Evolutionary conservation across 2,888 invertebrate species (phyloP), one percentile per base, ranked within the genome.

Genomic region (Acrocyrtus sp.): DNA sequence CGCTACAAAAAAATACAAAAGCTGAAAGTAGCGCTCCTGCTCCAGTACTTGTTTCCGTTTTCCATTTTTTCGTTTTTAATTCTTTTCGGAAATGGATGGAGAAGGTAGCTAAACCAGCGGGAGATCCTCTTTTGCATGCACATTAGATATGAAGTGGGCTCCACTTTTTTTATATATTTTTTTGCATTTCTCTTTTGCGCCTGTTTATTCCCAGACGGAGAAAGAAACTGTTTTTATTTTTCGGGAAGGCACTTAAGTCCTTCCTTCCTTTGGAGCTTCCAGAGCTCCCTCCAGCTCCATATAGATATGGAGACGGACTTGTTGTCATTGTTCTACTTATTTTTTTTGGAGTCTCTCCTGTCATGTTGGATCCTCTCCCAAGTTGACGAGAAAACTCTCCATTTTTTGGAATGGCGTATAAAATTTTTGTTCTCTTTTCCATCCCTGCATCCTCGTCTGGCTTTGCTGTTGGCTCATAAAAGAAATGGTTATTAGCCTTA

Each of bases 401-500:
- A n/a, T 19, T 29, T 19, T 24, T 29, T n/a, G n/a, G n/a, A n/a
- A n/a, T n/a, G n/a, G n/a, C n/a, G n/a, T n/a, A n/a, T n/a, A n/a
- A n/a, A n/a, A n/a, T n/a, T n/a, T n/a, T n/a, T n/a, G n/a, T n/a
- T n/a, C 41, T 39, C 29, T 47, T 60, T 47, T 26, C 60, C n/a
- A 22, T 19, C 17, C n/a, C 29, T 3, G 15, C 19, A 21, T n/a
- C 34, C 15, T 54, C 17, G 12, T 17, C 34, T 4, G 17, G 43
- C 43, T 48, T 48, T 51, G 41, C 21, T 58, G 65, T 60, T 45
- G 61, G 66, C 65, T 72, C 76, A 69, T 77, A 77, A 77, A 77
- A 77, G 72, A 67, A 77, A 77, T 68, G 76, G 76, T 77, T 77
- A 77, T 77, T 74, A 77, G 76, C 65, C 72, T 77, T 77, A 77